Percentiles rank a stretch among this genome's conserved stretches.
phyloP scores from a whole-genome alignment of 2,797 vertebrate species.

The Melanotaenia pygmaea region DNA sequence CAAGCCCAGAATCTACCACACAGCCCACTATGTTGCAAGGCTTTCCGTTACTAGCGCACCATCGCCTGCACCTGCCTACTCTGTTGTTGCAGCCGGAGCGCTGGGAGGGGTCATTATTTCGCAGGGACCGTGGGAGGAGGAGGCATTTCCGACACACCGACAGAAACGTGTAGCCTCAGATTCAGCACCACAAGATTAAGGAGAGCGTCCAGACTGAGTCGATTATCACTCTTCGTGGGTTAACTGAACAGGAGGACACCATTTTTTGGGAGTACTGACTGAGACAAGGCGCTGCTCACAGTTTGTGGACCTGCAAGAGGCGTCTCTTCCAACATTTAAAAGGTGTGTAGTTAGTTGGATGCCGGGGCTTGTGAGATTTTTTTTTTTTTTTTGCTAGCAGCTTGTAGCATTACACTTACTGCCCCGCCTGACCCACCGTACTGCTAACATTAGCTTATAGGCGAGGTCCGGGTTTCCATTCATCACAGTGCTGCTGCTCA shows the following conservation, averaged over 20 bases:
- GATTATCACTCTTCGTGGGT: constrained; percentile 53
- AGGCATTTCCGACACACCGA: constrained; percentile 78
- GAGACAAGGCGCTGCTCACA: constrained; percentile 51
- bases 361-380: constrained; percentile 40
- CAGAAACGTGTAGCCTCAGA: constrained; percentile 77
- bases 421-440: constrained; percentile 51
- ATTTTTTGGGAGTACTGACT: constrained; percentile 64
- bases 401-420: constrained; percentile 63
- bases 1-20: constrained; percentile 55
- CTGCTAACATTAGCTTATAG: constrained; percentile 76
- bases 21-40: constrained; percentile 80
- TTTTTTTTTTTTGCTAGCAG: constrained; percentile 58
- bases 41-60: constrained; percentile 70
- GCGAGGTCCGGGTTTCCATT: constrained; percentile 74
- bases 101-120: constrained; percentile 84
- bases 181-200: constrained; percentile 81
- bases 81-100: constrained; percentile 61
- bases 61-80: constrained; percentile 78
- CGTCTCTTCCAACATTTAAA: constrained; percentile 68
- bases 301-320: constrained; percentile 73
- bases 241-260: constrained; percentile 50
- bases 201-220: constrained; percentile 77
- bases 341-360: constrained; percentile 63
- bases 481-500: constrained; percentile 38
- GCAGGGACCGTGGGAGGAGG: constrained; percentile 77